Base-by-base conservation (phyloP, 2,888 invertebrate genomes). In the Limnephilus lunatus region DNA sequence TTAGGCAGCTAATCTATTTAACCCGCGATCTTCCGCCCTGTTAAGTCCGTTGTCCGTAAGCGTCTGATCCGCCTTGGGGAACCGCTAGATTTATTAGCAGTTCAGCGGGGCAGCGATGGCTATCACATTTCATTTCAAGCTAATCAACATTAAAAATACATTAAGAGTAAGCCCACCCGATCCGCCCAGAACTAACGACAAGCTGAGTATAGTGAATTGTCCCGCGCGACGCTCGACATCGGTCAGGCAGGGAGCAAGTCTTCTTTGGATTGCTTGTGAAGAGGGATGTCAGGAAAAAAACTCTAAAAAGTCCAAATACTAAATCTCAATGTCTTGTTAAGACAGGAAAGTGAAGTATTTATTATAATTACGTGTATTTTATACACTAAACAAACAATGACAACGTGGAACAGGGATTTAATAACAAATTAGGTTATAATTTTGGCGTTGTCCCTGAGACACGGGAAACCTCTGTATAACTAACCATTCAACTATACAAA, bases 131-230 rank as follows among this genome's bases (percentile, higher is more conserved):
- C 92, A 91, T 91, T 91, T 83, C 89, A 87, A 82, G 92, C 93
- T 93, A 93, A 93, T 93, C 92, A 93, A 92, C 93, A 93, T 93
- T 93, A 93, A 93, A 93, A 93, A 93, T 91, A 91, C 93, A 93
- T 93, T 93, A 91, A 92, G 92, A 90, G 81, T 91, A 85, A 85
- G 91, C 90, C 82, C 80, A 53, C 85, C 89, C 86, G 25, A 68
- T 81, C 90, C 93, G 68, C 92, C 91, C 85, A 35, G 85, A 86
- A 86, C 91, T 93, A 93, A 92, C 92, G 93, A 93, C 90, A 88
- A 83, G 15, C 90, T 68, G 81, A 81, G 32, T 53, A 35, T 82
- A 90, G 83, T 92, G 82, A 90, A 92, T 85, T 85, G 80, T 80
- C 81, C 83, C 68, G 91, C 81, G 44, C 83, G 92, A 81, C 48